A percentile compares a stretch with the other conserved stretches of the same genome.
phyloP scores from a whole-genome alignment of 1,140 invertebrate species.

The Anastrepha obliqua region DNA sequence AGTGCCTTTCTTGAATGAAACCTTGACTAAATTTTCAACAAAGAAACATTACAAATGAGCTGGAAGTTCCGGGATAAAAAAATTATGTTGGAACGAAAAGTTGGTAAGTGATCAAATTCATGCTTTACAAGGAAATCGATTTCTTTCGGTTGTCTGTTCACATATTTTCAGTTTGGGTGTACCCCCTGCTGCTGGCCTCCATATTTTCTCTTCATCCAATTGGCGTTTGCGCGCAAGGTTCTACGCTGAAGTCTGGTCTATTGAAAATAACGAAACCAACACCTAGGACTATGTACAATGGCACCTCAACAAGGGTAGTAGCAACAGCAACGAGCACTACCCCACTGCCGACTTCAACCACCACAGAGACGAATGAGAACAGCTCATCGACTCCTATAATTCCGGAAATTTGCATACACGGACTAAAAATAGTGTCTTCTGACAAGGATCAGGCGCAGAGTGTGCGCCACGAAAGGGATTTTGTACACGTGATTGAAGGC shows the following conservation, averaged over 20 bases:
- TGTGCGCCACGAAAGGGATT: conserved; percentile 63
- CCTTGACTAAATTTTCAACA: neutral
- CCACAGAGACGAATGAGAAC: conserved; percentile 52
- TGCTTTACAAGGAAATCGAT: too few species aligned
- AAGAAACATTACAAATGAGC: neutral
- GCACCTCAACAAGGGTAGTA: neutral
- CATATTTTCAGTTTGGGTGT: conserved; percentile 1
- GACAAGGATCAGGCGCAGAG: conserved; percentile 60
- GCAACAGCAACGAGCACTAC: conserved; percentile 32
- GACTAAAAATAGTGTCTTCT: conserved; percentile 61
- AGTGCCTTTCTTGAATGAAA: neutral
- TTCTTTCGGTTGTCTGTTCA: neutral
- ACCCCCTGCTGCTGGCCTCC: neutral
- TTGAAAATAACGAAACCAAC: conserved; percentile 56
- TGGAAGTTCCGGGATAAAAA: neutral
- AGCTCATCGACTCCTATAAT: conserved; percentile 50
- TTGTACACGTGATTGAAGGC: conserved; percentile 68
- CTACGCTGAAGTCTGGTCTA: conserved; percentile 1
- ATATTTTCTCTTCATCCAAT: neutral
- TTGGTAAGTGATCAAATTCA: neutral
- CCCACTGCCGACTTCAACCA: neutral
- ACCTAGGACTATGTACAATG: neutral
- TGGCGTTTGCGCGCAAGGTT: neutral
- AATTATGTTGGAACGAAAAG: neutral
- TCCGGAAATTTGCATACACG: conserved; percentile 68